Percentiles rank a stretch among this genome's conserved stretches.
Conservation (phyloP, 1,140 invertebrate genomes). For the Drosophila sproati region DNA sequence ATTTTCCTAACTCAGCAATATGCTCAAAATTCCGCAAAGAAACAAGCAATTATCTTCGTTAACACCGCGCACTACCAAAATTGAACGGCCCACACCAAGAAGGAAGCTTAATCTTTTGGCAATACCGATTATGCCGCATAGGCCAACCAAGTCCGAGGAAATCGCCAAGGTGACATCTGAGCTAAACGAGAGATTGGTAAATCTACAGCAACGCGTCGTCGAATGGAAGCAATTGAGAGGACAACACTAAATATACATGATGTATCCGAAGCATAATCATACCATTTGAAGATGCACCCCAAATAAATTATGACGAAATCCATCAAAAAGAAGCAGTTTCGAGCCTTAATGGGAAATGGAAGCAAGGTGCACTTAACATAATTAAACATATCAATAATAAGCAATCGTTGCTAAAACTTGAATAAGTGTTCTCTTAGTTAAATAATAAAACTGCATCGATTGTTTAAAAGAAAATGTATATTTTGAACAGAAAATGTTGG, state of each 20-base stretch:
- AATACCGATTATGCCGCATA: slow-evolving; percentile 6
- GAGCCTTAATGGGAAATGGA: too few species aligned
- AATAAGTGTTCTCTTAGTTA: too few species aligned
- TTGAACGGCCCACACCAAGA: slow-evolving; percentile 15
- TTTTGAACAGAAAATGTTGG: too few species aligned
- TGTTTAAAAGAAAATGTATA: too few species aligned
- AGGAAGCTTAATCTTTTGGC: slow-evolving; percentile 9
- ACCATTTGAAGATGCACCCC: too few species aligned
- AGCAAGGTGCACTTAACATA: too few species aligned
- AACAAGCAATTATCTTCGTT: neutral
- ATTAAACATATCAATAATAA: too few species aligned
- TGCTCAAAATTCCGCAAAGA: slow-evolving; percentile 37
- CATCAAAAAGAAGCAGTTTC: too few species aligned
- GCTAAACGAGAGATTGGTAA: slow-evolving; percentile 13
- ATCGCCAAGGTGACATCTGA: slow-evolving; percentile 20
- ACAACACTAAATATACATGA: neutral
- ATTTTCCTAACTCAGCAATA: neutral
- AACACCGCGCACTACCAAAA: slow-evolving; percentile 11
- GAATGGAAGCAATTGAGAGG: slow-evolving; percentile 25
- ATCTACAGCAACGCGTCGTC: slow-evolving; percentile 17
- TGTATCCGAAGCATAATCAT: too few species aligned
- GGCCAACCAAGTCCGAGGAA: slow-evolving; percentile 34
- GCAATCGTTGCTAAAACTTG: too few species aligned
- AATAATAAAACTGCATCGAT: too few species aligned
- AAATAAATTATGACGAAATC: too few species aligned